Conservation (phyloP, 2,113 vertebrate genomes). For the Hemicordylus capensis region DNA sequence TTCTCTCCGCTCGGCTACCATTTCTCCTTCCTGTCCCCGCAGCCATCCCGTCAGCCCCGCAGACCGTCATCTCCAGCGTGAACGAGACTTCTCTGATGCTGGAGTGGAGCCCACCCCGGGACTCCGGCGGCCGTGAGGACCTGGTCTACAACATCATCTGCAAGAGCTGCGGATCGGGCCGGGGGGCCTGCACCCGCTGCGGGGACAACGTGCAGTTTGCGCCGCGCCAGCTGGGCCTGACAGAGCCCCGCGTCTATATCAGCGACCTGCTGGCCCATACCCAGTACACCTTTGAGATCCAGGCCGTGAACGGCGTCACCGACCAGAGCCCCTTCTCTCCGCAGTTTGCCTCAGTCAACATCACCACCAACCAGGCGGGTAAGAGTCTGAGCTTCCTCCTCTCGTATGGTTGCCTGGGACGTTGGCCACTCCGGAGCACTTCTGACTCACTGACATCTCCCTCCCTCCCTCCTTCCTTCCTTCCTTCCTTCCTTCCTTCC, state of each 20-base stretch:
- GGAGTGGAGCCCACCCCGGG: constrained; percentile 86
- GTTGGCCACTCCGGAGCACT: too few species aligned
- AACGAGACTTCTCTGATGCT: constrained; percentile 93
- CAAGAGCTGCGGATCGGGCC: constrained; percentile 89
- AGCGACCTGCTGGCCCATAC: constrained; percentile 94
- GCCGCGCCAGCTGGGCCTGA: constrained; percentile 91
- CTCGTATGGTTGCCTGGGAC: too few species aligned
- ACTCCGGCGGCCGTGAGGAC: constrained; percentile 88
- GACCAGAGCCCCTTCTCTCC: constrained; percentile 95
- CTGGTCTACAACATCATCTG: constrained; percentile 97
- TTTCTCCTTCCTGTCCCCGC: not conserved
- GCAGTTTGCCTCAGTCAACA: constrained; percentile 90
- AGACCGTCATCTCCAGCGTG: constrained; percentile 91
- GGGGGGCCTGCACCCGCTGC: constrained; percentile 88
- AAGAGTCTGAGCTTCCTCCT: not conserved
- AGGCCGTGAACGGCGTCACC: constrained; percentile 92
- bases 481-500: too few species aligned
- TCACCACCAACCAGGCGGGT: constrained; percentile 99
- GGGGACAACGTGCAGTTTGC: constrained; percentile 94
- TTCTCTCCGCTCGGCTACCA: not conserved
- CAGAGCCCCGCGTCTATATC: constrained; percentile 84
- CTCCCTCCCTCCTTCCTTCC: too few species aligned
- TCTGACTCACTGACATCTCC: too few species aligned
- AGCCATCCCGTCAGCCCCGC: constrained; percentile 91
- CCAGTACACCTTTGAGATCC: constrained; percentile 96